A percentile compares a stretch with the other conserved stretches of the same genome.
Evolutionary conservation across 2,797 vertebrate species (phyloP).

Genomic region (Dendrocincla fuliginosa): DNA sequence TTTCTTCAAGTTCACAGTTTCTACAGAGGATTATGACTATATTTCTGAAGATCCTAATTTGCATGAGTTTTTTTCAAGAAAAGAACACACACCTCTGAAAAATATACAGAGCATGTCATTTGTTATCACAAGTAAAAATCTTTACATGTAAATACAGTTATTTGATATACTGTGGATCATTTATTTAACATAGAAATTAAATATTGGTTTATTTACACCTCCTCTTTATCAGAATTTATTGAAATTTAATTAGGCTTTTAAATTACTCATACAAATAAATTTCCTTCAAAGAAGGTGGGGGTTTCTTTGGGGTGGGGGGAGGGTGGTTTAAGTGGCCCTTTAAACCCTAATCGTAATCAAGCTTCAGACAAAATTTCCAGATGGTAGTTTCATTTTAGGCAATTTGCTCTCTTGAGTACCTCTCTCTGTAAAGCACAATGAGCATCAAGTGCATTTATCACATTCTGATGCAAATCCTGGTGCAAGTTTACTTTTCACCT

Average conservation of each 20-base stretch:
- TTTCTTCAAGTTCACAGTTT: background rate
- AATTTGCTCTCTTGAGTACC: slow-evolving; percentile 20
- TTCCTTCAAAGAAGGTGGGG: background rate
- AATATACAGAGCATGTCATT: background rate
- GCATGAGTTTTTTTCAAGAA: background rate
- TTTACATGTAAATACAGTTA: background rate
- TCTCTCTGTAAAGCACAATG: slow-evolving; percentile 9
- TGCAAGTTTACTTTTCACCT: slow-evolving; percentile 35
- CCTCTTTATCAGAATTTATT: background rate
- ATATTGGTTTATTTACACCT: background rate
- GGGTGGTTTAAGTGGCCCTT: background rate
- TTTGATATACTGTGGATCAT: background rate
- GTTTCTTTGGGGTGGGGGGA: background rate
- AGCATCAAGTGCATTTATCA: slow-evolving; percentile 56
- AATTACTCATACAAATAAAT: background rate
- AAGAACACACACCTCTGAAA: accelerated
- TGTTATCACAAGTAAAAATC: background rate
- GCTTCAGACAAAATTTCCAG: slow-evolving; percentile 55
- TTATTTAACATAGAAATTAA: background rate
- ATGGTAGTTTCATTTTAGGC: slow-evolving; percentile 31
- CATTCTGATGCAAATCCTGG: slow-evolving; percentile 13
- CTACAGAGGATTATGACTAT: background rate
- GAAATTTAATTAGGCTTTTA: background rate
- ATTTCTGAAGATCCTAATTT: background rate
- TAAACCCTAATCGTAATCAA: slow-evolving; percentile 19